Evolutionary conservation across 2,113 vertebrate species (phyloP), one percentile per base, ranked within the genome.

Genomic region (Callionymus lyra): DNA sequence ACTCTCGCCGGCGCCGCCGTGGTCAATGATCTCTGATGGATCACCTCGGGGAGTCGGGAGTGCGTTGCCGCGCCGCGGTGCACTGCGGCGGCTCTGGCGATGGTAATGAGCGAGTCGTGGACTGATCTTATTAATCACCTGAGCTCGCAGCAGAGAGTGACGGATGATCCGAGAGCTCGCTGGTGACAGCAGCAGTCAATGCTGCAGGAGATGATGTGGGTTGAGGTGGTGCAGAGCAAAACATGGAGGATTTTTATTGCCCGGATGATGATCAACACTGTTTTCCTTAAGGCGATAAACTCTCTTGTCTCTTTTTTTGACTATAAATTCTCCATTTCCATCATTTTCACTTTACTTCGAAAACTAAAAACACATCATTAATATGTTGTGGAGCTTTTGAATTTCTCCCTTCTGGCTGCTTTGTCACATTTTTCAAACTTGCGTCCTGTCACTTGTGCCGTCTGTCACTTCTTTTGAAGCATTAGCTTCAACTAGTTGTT

Each of bases 1-100:
- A 54, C 59, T 58, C 48, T 53, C 38, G n/a, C 44, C 52, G 32
- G 47, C 44, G 4, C 41, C 3, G 36, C 21, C 31, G 31, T 42
- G 56, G 74, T 79, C 76, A 70, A 53, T 68, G 64, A 59, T 70
- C 55, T 50, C 21, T 80, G 78, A 79, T 77, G 70, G 81, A 80
- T 81, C 68, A 75, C 74, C 63, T 68, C 1, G 2, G 68, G 67
- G 64, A 59, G 44, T 8, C 19, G 6, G 37, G 53, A 51, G 53
- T 45, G 58, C 54, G 72, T 70, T 66, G n/a, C 67, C 53, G 38
- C 31, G 27, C 47, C 9, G 44, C 52, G 13, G 42, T 17, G 40
- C 53, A 38, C 49, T 47, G 47, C 50, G 13, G 62, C 34, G 55
- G 59, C 62, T 41, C 17, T 44, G 44, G 68, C 53, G 36, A 67